Evolutionary conservation across 2,888 invertebrate genomes (phyloP).

Genomic region (Tenthredo distinguenda): DNA sequence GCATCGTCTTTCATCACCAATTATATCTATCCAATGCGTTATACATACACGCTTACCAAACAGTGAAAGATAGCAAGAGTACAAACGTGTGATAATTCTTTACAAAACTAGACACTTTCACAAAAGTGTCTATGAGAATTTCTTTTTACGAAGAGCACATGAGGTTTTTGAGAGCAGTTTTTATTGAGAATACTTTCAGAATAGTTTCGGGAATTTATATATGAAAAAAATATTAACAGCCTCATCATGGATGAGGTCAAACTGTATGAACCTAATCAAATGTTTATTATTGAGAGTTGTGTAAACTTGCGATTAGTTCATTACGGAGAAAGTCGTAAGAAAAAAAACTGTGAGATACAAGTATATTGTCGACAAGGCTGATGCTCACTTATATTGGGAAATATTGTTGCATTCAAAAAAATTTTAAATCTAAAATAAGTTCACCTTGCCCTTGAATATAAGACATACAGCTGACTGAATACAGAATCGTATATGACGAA

Average conservation of each 20-base stretch:
- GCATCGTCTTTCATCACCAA: conserved; percentile 8
- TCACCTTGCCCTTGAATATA: conserved; percentile 39
- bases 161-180: not conserved
- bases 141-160: not conserved
- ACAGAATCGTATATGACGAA: conserved; percentile 5
- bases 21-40: not conserved
- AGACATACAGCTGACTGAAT: conserved; percentile 6
- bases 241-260: not conserved
- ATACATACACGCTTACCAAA: not conserved
- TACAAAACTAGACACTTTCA: not conserved
- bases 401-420: not conserved
- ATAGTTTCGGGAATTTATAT: not conserved
- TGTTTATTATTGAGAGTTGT: not conserved
- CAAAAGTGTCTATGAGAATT: not conserved
- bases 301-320: not conserved
- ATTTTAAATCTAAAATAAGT: conserved; percentile 1
- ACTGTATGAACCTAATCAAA: not conserved
- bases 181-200: not conserved
- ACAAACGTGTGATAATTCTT: not conserved
- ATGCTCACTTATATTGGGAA: not conserved
- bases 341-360: not conserved
- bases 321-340: not conserved
- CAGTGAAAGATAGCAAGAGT: not conserved
- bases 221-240: not conserved
- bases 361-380: not conserved